Percentiles rank a stretch among this genome's conserved stretches.
Conservation (phyloP, 2,113 vertebrate genomes). For the Aix galericulata region DNA sequence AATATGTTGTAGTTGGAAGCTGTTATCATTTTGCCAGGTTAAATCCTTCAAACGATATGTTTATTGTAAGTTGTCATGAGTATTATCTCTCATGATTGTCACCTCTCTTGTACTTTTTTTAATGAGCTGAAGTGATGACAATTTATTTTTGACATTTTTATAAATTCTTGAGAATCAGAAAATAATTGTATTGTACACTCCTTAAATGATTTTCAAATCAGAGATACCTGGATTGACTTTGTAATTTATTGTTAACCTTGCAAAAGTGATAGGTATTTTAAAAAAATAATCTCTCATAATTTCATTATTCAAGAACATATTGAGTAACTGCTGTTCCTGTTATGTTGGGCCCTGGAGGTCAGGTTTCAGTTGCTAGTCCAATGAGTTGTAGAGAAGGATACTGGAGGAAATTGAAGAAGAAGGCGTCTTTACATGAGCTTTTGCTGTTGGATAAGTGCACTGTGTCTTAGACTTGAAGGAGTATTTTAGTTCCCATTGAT, state of each 20-base stretch:
- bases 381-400: not conserved
- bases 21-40: not conserved
- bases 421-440: not conserved
- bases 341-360: not conserved
- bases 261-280: not conserved
- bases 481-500: not conserved
- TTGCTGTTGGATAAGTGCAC: not conserved
- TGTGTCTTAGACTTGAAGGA: not conserved
- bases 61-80: fast-evolving
- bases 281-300: not conserved
- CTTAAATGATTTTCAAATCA: not conserved
- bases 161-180: not conserved
- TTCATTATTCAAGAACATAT: not conserved
- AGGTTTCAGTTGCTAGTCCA: not conserved
- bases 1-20: not conserved
- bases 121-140: not conserved
- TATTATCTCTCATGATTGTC: not conserved
- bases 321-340: not conserved
- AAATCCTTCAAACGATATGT: not conserved
- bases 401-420: not conserved
- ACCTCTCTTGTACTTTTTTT: not conserved
- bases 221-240: not conserved
- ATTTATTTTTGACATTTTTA: not conserved
- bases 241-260: not conserved
- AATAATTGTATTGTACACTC: not conserved